Base-by-base conservation (phyloP, 2,888 invertebrate genomes). In the Oxycera nigricornis region DNA sequence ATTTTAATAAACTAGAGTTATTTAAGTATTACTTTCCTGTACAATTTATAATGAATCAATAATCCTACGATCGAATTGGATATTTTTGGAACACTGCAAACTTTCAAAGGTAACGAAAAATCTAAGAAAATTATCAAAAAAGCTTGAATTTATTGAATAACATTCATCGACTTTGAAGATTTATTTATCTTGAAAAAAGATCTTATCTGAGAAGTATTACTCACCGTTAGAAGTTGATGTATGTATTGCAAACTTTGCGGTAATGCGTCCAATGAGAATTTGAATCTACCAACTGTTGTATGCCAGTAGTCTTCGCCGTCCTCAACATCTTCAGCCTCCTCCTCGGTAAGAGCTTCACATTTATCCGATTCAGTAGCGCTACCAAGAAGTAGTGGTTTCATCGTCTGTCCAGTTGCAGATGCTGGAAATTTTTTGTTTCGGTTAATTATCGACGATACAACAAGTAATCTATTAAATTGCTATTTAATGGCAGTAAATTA, bases 241-340 rank as follows among this genome's bases (percentile, higher is more conserved):
- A 97, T 94, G 77, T 98, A 94, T 85, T 97, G 97, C 77, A 98
- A 86, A 77, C 97, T 94, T 78, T 95, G 92, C 0, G 97, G 97
- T 77, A 98, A 86, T 81, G 96, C 93, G 61, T 95, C 94, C 73
- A 97, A 90, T 65, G 90, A 90, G 86, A 97, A 97, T 83, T 94
- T 92, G 84, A 97, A 97, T 83, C 95, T 94, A 28, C 97, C 97
- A 50, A 95, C 92, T 0, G 94, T 93, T 0, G 97, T 97, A 76
- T 94, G 92, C 97, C 97, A 97, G 83, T 95, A 96, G 83, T 94
- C 91, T 65, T 92, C 91, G 82, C 92, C 89, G 79, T 93, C 92
- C 75, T 85, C 85, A 70, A 82, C 82, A 67, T 92, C 93, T 74
- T 89, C 90, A n/a, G 89, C 88, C 2, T 90, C 90, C 0, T 90